Percentiles rank a stretch among this genome's conserved stretches.
These are phyloP conservation scores for Ceyx melanurus DNA, from an alignment of 2,113 vertebrate species.

Conservation along the genomic window DNA sequence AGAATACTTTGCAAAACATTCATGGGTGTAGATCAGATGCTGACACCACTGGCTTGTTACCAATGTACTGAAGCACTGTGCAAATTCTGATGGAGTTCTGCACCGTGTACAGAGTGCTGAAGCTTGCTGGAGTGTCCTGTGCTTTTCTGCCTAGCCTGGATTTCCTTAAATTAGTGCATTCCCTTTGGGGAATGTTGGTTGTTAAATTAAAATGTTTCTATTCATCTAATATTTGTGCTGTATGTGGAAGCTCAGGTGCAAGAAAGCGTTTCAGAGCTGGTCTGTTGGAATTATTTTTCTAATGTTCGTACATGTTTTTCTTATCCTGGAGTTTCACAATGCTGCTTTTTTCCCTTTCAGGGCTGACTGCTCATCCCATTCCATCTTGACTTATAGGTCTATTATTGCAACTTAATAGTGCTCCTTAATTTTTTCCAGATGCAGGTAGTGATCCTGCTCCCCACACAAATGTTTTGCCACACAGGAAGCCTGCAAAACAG, in stretches of 20 bases:
- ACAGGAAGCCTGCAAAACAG: slow-evolving; percentile 64
- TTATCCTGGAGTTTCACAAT: slow-evolving; percentile 77
- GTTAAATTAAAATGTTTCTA: background rate
- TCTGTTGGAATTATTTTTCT: background rate
- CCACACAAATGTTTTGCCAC: slow-evolving; percentile 78
- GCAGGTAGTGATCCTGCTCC: slow-evolving; percentile 75
- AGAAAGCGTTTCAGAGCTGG: background rate
- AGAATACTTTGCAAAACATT: background rate
- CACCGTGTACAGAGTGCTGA: background rate
- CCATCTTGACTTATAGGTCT: slow-evolving; percentile 74
- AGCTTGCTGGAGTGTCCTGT: background rate
- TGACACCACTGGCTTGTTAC: background rate
- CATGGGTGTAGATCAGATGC: background rate
- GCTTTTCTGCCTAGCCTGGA: slow-evolving; percentile 17
- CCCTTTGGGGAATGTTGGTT: background rate
- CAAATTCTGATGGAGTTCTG: background rate
- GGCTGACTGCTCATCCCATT: slow-evolving; percentile 75
- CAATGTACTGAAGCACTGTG: background rate
- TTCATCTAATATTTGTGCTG: background rate
- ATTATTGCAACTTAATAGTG: slow-evolving; percentile 77
- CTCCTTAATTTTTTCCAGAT: slow-evolving; percentile 84
- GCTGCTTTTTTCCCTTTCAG: slow-evolving; percentile 63
- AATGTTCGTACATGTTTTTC: background rate
- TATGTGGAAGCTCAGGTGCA: background rate
- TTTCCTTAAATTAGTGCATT: slow-evolving; percentile 3